Evolutionary conservation across 1,140 invertebrate genomes (phyloP).

Genomic region (Bursaphelenchus mucronatus): DNA sequence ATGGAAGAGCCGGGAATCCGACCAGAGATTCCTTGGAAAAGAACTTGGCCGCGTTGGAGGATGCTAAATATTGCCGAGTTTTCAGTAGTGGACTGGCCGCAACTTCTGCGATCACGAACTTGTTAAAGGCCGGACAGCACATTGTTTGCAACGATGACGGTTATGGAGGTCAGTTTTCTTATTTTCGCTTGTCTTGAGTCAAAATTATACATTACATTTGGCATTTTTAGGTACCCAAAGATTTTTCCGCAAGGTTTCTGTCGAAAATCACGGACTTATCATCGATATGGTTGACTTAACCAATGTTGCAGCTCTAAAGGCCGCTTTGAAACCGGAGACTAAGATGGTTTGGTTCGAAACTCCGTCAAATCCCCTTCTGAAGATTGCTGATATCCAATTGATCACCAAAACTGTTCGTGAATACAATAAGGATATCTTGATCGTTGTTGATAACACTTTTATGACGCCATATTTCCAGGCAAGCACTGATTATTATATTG

Average conservation of each 20-base stretch:
- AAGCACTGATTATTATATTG: slow-evolving; percentile 30
- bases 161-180: slow-evolving; percentile 73
- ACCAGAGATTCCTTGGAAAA: slow-evolving; percentile 81
- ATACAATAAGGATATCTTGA: slow-evolving; percentile 69
- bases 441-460: slow-evolving; percentile 95
- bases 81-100: slow-evolving; percentile 88
- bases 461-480: slow-evolving; percentile 87
- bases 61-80: slow-evolving; percentile 76
- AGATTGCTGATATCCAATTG: slow-evolving; percentile 79
- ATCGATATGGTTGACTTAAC: slow-evolving; percentile 73
- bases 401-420: slow-evolving; percentile 69
- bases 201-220: slow-evolving; percentile 6
- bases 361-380: slow-evolving; percentile 89
- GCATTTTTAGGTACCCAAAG: slow-evolving; percentile 68
- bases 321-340: slow-evolving; percentile 75
- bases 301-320: slow-evolving; percentile 69
- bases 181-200: slow-evolving; percentile 24
- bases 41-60: slow-evolving; percentile 82
- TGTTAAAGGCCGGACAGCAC: slow-evolving; percentile 81
- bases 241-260: slow-evolving; percentile 65
- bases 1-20: slow-evolving; percentile 89
- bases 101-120: slow-evolving; percentile 70
- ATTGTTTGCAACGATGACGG: slow-evolving; percentile 85
- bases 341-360: slow-evolving; percentile 94
- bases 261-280: slow-evolving; percentile 29